These are phyloP conservation scores for Monodelphis domestica DNA, from an alignment of 2,797 vertebrate genomes.

Conservation along the genomic window DNA sequence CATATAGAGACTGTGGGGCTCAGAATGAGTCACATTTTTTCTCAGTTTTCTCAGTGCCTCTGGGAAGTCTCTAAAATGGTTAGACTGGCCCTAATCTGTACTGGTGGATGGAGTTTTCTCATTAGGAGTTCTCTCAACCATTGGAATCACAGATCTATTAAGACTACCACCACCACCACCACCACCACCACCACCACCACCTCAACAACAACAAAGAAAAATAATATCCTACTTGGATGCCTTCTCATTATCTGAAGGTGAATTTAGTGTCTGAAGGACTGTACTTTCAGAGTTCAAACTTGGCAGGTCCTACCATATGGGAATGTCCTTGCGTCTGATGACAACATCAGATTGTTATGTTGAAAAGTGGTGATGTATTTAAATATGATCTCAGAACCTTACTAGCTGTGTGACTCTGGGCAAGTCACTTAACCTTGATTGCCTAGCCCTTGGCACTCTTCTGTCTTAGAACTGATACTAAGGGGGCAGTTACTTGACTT, in stretches of 20 bases:
- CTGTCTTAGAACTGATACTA: too few relatives aligned
- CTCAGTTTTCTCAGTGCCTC: background rate
- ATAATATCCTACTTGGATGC: background rate
- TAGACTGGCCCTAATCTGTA: background rate
- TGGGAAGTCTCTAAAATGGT: background rate
- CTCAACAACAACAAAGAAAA: background rate
- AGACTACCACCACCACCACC: background rate
- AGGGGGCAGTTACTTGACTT: too few relatives aligned
- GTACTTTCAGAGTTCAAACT: background rate
- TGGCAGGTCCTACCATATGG: background rate
- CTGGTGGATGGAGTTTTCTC: background rate
- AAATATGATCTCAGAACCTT: too few relatives aligned
- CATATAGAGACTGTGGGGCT: background rate
- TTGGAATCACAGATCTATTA: background rate
- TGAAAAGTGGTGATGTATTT: too few relatives aligned
- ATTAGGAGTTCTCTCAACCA: background rate
- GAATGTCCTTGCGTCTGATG: background rate
- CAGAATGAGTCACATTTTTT: background rate
- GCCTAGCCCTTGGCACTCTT: too few relatives aligned
- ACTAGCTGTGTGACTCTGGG: too few relatives aligned
- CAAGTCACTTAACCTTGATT: too few relatives aligned
- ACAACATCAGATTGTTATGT: background rate
- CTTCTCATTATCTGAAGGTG: background rate
- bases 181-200: too few relatives aligned
- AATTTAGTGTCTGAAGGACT: background rate